Evolutionary conservation across 2,797 vertebrate genomes (phyloP).

Genomic region (Petrocephalus sullivani): DNA sequence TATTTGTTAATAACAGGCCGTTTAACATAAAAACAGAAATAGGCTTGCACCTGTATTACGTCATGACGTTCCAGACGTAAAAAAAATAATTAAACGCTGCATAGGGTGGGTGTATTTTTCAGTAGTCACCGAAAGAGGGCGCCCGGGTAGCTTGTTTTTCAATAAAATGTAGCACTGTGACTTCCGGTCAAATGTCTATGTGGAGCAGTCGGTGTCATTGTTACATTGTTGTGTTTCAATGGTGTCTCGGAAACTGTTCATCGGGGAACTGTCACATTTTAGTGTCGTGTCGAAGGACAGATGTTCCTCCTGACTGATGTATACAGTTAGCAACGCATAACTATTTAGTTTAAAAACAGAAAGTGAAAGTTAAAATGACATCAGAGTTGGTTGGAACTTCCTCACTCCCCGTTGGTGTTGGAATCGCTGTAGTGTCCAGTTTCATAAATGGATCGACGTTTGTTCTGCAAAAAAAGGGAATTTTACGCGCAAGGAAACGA

Average conservation of each 20-base stretch:
- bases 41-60: neutral
- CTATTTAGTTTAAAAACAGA: neutral
- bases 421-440: conserved; percentile 80
- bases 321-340: neutral
- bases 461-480: conserved; percentile 90
- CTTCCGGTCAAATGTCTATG: conserved; percentile 75
- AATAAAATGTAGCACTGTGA: conserved; percentile 71
- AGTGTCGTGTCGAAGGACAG: neutral
- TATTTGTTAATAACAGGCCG: neutral
- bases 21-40: neutral
- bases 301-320: neutral
- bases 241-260: neutral
- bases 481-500: conserved; percentile 75
- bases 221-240: conserved; percentile 45
- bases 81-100: neutral
- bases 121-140: conserved; percentile 66
- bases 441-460: conserved; percentile 92
- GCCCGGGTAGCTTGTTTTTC: conserved; percentile 63
- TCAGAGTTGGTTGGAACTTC: conserved; percentile 40
- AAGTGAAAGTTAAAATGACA: conserved; percentile 15
- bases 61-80: neutral
- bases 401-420: conserved; percentile 61
- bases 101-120: neutral
- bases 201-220: conserved; percentile 75
- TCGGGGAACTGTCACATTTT: neutral